phyloP scores from a whole-genome alignment of 2,888 invertebrate species.

The Cyaniris semiargus region DNA sequence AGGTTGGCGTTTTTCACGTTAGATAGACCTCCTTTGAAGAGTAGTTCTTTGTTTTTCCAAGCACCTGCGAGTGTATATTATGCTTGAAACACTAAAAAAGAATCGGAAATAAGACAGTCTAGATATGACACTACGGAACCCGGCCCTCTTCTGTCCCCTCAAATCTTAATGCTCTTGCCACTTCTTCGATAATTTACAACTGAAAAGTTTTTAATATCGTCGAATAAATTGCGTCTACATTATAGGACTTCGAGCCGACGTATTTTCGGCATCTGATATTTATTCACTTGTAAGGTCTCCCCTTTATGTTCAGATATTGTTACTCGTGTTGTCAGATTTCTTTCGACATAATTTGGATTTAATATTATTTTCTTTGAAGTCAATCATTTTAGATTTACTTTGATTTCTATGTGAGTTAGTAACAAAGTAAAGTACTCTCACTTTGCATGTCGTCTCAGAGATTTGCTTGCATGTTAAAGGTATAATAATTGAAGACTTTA shows the following conservation, averaged over 20 bases:
- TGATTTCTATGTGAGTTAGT: neutral
- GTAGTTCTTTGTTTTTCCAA: no score
- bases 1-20: no score
- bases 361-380: neutral
- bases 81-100: no score
- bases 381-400: neutral
- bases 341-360: neutral
- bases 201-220: constrained; percentile 16
- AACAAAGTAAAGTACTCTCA: no score
- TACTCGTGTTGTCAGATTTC: neutral
- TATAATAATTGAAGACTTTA: no score
- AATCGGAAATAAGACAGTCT: no score
- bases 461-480: no score
- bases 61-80: no score
- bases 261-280: constrained; percentile 10
- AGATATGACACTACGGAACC: neutral
- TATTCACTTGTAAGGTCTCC: neutral
- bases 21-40: no score
- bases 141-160: neutral
- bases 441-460: no score
- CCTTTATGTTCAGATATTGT: neutral
- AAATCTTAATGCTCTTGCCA: neutral
- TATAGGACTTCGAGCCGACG: neutral
- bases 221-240: neutral
- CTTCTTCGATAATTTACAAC: neutral